Conservation (phyloP, 2,888 invertebrate species). For the Volucella inflata region DNA sequence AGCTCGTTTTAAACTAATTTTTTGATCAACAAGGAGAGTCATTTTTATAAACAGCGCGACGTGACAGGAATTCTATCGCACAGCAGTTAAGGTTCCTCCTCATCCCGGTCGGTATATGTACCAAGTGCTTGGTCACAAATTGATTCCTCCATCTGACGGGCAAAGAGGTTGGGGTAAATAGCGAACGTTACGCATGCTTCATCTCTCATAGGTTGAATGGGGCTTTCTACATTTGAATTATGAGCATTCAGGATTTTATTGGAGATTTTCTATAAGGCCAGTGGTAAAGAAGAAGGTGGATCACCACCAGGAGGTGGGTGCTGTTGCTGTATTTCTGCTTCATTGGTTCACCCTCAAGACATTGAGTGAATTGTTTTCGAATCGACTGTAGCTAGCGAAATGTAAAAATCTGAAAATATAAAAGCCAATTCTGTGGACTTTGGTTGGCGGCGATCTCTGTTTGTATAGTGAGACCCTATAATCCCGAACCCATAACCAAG, state of each 20-base stretch:
- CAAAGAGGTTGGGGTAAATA: not conserved
- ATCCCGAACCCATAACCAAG: constrained; percentile 58
- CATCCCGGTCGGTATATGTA: not conserved
- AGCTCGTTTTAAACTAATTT: constrained; percentile 75
- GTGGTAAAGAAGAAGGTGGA: not conserved
- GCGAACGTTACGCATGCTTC: constrained; percentile 53
- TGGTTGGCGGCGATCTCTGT: constrained; percentile 58
- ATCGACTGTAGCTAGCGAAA: constrained; percentile 35
- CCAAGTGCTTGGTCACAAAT: constrained; percentile 33
- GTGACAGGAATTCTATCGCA: constrained; percentile 81
- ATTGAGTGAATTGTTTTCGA: constrained; percentile 50
- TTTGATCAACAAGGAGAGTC: constrained; percentile 80
- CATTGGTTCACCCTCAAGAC: constrained; percentile 62
- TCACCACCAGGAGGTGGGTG: constrained; percentile 50
- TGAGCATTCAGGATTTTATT: constrained; percentile 63
- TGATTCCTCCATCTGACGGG: constrained; percentile 36
- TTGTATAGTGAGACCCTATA: constrained; percentile 54
- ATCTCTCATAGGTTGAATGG: constrained; percentile 27
- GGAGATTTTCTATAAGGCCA: constrained; percentile 30
- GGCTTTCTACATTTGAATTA: constrained; percentile 58
- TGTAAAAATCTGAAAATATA: not conserved
- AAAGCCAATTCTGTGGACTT: constrained; percentile 18
- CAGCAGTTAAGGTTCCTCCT: constrained; percentile 13
- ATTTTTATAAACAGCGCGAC: constrained; percentile 84
- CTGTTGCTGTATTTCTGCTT: constrained; percentile 16